Percentiles rank a stretch among this genome's conserved stretches.
These are phyloP conservation scores for Pteropus rufus DNA, from an alignment of 2,797 vertebrate genomes.

Conservation along the genomic window DNA sequence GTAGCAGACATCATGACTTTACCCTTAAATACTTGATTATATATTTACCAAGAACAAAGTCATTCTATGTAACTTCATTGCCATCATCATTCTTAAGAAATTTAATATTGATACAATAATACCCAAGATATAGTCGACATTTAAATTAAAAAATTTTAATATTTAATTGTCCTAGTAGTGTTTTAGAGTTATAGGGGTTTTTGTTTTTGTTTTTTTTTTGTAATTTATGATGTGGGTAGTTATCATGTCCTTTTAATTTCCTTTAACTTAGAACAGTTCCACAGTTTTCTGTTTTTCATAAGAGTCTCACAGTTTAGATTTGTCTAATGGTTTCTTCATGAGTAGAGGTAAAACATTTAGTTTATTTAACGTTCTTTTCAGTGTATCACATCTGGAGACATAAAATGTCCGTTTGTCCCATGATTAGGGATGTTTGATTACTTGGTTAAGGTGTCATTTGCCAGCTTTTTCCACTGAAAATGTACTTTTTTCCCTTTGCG, in stretches of 20 bases:
- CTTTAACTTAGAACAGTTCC: not conserved
- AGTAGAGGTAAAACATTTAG: not conserved
- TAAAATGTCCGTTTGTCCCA: not conserved
- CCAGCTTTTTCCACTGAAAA: not conserved
- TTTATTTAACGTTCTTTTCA: not conserved
- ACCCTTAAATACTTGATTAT: not conserved
- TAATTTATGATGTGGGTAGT: not conserved
- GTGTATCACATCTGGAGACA: not conserved
- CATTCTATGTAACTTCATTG: not conserved
- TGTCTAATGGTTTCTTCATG: not conserved
- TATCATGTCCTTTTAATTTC: not conserved
- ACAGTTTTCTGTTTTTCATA: not conserved
- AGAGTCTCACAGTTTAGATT: not conserved
- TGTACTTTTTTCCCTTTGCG: not conserved
- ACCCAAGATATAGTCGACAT: not conserved
- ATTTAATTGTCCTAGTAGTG: not conserved
- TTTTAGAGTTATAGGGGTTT: not conserved
- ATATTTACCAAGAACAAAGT: not conserved
- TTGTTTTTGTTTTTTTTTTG: not conserved
- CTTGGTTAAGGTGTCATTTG: not conserved
- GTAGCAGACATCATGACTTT: not conserved
- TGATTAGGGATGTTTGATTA: not conserved
- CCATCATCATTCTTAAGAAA: not conserved
- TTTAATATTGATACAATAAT: not conserved
- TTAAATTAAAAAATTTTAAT: not conserved